Evolutionary conservation across 2,888 invertebrate genomes (phyloP), one percentile per base, ranked within the genome.

Genomic region (Hofmannophila pseudospretella): DNA sequence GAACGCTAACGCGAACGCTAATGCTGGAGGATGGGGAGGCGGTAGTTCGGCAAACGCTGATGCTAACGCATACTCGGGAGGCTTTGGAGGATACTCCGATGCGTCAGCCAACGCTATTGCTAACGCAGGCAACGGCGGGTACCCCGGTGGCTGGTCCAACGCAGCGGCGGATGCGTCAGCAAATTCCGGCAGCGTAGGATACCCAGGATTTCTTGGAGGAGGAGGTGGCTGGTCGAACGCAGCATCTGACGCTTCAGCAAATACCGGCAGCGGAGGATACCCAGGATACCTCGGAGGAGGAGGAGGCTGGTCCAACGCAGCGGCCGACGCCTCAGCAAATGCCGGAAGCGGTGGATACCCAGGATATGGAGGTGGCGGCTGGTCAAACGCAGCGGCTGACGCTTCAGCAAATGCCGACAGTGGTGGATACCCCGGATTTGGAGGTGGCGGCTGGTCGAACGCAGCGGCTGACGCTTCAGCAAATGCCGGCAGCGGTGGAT

Each of bases 391-490:
- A 2, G 14, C 16, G 2, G 30, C 32, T 12, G 12, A 32, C 8
- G 32, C 32, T 14, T 29, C 22, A 7, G 49, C 47, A 1, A 33
- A 44, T n/a, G 47, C 50, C 4, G 7, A 14, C 25, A 7, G 37
- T 31, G 33, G 33, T 7, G 26, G 33, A 7, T 33, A 26, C 8
- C 23, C 23, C 2, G 36, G 38, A 10, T 41, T 35, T 10, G 22
- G 32, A 4, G 41, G 44, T 1, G 39, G 31, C 5, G 26, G 36
- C 9, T 16, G 3, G 3, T 30, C 41, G 1, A 20, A 20, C 3
- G 45, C 47, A 7, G 19, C 22, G 5, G 45, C 47, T 7, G 22
- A 44, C 4, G 43, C 47, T 1, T 13, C 10, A 22, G 44, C 44
- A 1, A 36, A 40, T 9, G 38, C 44, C 25, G 11, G 22, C 3